Evolutionary conservation across 2,797 vertebrate genomes (phyloP).

Genomic region (Ispidina picta): DNA sequence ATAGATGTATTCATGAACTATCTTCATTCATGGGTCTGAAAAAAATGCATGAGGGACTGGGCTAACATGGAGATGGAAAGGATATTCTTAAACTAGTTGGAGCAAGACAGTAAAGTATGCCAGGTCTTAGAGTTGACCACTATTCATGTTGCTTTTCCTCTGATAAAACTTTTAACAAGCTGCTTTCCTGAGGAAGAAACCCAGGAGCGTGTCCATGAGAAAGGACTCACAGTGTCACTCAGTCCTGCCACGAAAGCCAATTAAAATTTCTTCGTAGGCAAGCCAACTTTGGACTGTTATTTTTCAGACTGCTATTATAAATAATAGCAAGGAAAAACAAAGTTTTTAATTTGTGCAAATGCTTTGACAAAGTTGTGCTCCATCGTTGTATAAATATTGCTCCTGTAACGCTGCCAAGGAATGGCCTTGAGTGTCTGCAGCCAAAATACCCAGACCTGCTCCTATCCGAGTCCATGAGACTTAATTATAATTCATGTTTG

Average conservation of each 20-base stretch:
- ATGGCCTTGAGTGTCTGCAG: conserved; percentile 17
- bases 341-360: conserved; percentile 44
- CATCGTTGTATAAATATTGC: conserved; percentile 54
- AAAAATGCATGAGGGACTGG: not conserved
- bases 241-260: not conserved
- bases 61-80: not conserved
- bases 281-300: not conserved
- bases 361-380: conserved; percentile 27
- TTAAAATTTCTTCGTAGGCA: conserved; percentile 10
- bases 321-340: conserved; percentile 37
- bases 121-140: not conserved
- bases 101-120: not conserved
- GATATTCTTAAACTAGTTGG: not conserved
- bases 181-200: not conserved
- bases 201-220: not conserved
- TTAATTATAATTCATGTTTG: not conserved
- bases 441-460: conserved; percentile 1
- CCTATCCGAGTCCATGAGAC: not conserved
- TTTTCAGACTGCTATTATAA: not conserved
- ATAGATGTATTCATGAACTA: not conserved
- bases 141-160: not conserved
- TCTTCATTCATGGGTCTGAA: not conserved
- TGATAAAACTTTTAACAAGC: not conserved
- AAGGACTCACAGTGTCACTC: not conserved
- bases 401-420: conserved; percentile 49